Conservation (phyloP, 2,888 invertebrate genomes). For the Euplexia lucipara region DNA sequence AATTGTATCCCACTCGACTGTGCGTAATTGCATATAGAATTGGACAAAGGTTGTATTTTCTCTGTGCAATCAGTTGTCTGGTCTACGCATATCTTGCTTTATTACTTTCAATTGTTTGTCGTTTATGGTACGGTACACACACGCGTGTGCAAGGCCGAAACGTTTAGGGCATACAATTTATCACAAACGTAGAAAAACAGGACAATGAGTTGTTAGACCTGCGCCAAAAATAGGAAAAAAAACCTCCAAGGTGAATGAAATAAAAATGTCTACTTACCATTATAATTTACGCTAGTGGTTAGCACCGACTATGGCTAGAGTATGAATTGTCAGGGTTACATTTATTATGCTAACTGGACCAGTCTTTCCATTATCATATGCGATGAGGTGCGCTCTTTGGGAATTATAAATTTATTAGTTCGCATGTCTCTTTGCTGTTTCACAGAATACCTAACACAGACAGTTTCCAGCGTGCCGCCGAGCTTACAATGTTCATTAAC, state of each 20-base stretch:
- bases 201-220: constrained; percentile 62
- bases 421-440: constrained; percentile 64
- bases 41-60: constrained; percentile 62
- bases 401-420: constrained; percentile 82
- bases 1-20: constrained; percentile 18
- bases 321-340: constrained; percentile 64
- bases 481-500: constrained; percentile 75
- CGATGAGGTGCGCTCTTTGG: constrained; percentile 77
- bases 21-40: constrained; percentile 21
- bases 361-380: constrained; percentile 83
- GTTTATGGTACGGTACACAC: constrained; percentile 77
- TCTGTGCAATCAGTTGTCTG: constrained; percentile 71
- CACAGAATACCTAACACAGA: constrained; percentile 67
- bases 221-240: constrained; percentile 53
- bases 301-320: constrained; percentile 40
- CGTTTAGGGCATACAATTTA: constrained; percentile 80
- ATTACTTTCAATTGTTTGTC: constrained; percentile 86
- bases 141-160: constrained; percentile 78
- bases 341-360: constrained; percentile 73
- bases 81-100: constrained; percentile 76
- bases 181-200: constrained; percentile 74
- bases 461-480: constrained; percentile 62
- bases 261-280: constrained; percentile 30
- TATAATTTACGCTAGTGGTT: constrained; percentile 33
- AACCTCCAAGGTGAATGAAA: constrained; percentile 42